Evolutionary conservation across 2,797 vertebrate genomes (phyloP), one percentile per base, ranked within the genome.

Genomic region (Cyprinella venusta): DNA sequence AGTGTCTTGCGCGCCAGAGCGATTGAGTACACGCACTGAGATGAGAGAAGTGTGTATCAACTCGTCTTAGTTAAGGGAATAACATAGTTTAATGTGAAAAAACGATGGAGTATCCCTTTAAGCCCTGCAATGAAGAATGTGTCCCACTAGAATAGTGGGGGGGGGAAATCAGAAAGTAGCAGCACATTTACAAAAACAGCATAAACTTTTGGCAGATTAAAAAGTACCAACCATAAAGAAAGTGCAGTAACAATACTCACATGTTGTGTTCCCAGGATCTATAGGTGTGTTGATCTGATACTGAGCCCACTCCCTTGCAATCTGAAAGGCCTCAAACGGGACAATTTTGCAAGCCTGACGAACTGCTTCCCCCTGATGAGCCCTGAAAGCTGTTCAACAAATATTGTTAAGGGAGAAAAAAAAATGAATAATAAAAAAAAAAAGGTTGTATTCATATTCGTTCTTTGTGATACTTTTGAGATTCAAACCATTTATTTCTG

Each of bases 301-400:
- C 84, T 92, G 95, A 13, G 98, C 89, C 97, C 97, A 99, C 64
- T 98, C 97, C 0, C 94, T 94, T 54, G 96, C 96, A 88, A 98
- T 96, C 85, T 94, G 95, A 90, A 99, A 98, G 80, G 96, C 96
- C 80, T 98, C 96, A 10, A 95, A 91, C 9, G 98, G 96, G 85
- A 96, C 95, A 63, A 99, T 92, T 76, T 96, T 96, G 91, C 96
- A 97, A 0, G 96, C 95, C 67, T 91, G 91, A 83, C 97, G 96
- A 88, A 99, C 91, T 77, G 96, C 95, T 36, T 97, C 97, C 56
- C 96, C 96, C 85, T 97, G 96, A 86, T 97, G 96, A 3, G 96
- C 95, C 89, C 97, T 93, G 89, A 96, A 99, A 83, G 96, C 98
- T 99, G 92, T 65, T 72, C 12, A 26, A 72, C 26, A 72, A 72